Base-by-base conservation (phyloP, 2,888 invertebrate species). In the Tethea ocularis region DNA sequence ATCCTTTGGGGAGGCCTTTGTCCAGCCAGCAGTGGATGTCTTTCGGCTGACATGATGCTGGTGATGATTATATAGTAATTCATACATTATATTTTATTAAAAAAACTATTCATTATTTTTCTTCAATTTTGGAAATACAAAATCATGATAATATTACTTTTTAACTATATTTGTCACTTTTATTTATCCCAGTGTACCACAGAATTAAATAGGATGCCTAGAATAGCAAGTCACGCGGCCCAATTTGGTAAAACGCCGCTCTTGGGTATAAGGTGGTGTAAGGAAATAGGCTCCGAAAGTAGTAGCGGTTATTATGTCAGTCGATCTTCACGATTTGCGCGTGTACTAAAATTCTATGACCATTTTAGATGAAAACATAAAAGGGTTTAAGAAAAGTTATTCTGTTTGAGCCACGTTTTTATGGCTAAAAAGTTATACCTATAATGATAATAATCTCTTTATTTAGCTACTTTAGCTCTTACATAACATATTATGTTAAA, bases 171-270 rank as follows among this genome's bases (percentile, higher is more conserved):
- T n/a, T 17, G n/a, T 54, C 7, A n/a, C n/a, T 53, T 38, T 52
- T 20, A 24, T 23, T 51, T 2, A 52, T 52, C 76, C 51, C 66
- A 66, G 68, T 82, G 76, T 74, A 63, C 55, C 71, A 3, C 66
- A 64, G 64, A 52, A 62, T 64, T 77, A 66, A 46, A 74, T 66
- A 56, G 63, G 74, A 67, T 61, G 70, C 72, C 75, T 75, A 82
- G 77, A 81, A 81, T 67, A 68, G 88, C 89, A 88, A 89, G 90
- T 89, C 90, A 89, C 86, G 87, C 81, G 81, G 83, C 65, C 76
- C 86, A 89, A 90, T 89, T 89, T 89, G 75, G 76, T 83, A 71
- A 83, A 88, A 84, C 78, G 78, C 75, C 71, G 77, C 72, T 78
- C 78, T 74, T 75, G 76, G 78, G 76, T 77, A 80, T 72, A 78